Evolutionary conservation across 1,140 invertebrate species (phyloP), one percentile per base, ranked within the genome.

Genomic region (Condylostylus longicornis): DNA sequence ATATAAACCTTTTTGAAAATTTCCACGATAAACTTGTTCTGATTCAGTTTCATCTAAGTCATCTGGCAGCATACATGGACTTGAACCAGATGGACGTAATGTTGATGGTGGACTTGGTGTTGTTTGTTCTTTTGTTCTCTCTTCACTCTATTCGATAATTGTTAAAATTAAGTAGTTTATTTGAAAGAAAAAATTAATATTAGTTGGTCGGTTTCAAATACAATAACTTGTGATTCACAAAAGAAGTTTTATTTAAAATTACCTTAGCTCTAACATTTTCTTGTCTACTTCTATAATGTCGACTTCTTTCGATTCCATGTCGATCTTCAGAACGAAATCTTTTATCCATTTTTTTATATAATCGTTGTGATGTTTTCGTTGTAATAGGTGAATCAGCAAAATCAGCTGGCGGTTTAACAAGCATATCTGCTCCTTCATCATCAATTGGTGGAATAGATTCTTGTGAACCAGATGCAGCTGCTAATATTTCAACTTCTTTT

Each of bases 321-420:
- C 78, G 69, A 44, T 87, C 82, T 54, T 85, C 82, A n/a, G 81
- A 84, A 10, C 81, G 67, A 50, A 79, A 82, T 41, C 81, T 65
- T 49, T 83, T 83, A 40, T 85, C 81, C 42, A 80, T 68, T 53
- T 85, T 84, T 53, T 84, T 85, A 52, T 82, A 83, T 3, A 83
- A 53, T 19, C 79, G 56, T 29, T 58, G 55, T 0, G 55, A 57
- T 30, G 55, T 58, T 31, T 58, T 58, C 2, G 65, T 68, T 47
- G 49, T 75, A 37, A 76, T 75, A 1, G 82, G 82, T 0, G 82
- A 85, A 61, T 88, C 83, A 10, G 79, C 82, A 54, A 88, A 88
- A 21, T 82, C 80, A 13, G 81, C 83, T 6, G 83, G 83, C 3
- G 83, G 82, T 47, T 82, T 78, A 5, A 87, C 82, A n/a, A n/a